Base-by-base conservation (phyloP, 1,140 invertebrate species). In the Drosophila ironensis region DNA sequence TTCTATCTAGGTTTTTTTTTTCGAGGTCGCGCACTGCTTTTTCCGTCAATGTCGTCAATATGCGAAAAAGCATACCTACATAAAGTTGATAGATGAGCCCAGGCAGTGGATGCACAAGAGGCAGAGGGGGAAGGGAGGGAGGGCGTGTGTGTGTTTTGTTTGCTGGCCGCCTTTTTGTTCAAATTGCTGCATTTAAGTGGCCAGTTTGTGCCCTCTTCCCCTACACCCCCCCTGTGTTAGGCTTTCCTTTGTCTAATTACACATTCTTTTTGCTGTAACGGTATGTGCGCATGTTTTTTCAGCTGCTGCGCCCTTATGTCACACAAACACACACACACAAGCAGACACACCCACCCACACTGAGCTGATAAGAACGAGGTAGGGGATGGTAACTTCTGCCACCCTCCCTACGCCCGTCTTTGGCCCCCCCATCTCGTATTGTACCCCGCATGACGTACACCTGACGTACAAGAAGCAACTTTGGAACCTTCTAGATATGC, bases 1-100 rank as follows among this genome's bases (percentile, higher is more conserved):
- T 86, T 84, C 81, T 75, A 72, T 73, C 60, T 86, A 73, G 46
- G 68, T 82, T 66, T 73, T 82, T 66, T 73, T 84, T 86, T 81
- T 86, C 60, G 80, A 84, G 80, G 74, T 86, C 80, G 61, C 52
- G 64, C 52, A 51, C 40, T 70, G 48, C 69, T 52, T 72, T 72
- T 74, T 74, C 45, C 40, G 56, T 86, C 81, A 86, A 86, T 86
- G 80, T 86, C 80, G 61, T 72, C 63, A 73, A 82, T 67, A 66
- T 75, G 52, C 46, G 52, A 57, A 57, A 76, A 59, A 41, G 19
- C 56, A 38, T 38, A 48, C 56, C 28, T 38, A 48, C 41, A 61
- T 63, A 61, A 24, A 14, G 30, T 24, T 61, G 59, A 48, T 61
- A 60, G 54, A 63, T 47, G 52, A n/a, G n/a, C n/a, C n/a, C n/a